Evolutionary conservation across 2,888 invertebrate genomes (phyloP).

Genomic region (Drosophila neonasuta): DNA sequence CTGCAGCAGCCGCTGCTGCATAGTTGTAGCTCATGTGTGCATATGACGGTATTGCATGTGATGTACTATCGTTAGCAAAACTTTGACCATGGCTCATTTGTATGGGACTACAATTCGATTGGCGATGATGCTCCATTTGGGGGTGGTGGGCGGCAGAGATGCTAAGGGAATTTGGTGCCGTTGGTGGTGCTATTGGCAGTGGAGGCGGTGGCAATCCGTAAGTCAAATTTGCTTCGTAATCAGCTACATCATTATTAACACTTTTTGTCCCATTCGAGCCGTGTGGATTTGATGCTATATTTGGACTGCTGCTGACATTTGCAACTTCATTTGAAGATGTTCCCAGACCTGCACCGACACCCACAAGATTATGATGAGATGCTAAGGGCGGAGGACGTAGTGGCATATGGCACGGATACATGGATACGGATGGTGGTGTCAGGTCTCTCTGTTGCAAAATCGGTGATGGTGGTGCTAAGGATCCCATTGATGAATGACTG

Average conservation of each 20-base stretch:
- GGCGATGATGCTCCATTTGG: conserved; percentile 80
- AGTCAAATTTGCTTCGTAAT: conserved; percentile 71
- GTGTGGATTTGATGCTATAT: conserved; percentile 33
- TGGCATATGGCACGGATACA: conserved; percentile 82
- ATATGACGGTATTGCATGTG: conserved; percentile 59
- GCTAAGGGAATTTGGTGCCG: conserved; percentile 33
- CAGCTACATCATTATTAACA: conserved; percentile 33
- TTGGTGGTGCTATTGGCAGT: conserved; percentile 63
- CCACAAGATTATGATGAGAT: conserved; percentile 59
- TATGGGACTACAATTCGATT: conserved; percentile 86
- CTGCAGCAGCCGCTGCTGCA: conserved; percentile 70
- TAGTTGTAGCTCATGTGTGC: conserved; percentile 78
- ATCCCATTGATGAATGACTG: conserved; percentile 78
- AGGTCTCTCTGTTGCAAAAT: conserved; percentile 80
- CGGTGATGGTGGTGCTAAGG: conserved; percentile 77
- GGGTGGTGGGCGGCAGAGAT: conserved; percentile 36
- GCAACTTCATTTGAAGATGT: conserved; percentile 28
- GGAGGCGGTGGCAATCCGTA: conserved; percentile 75
- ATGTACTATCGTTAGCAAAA: conserved; percentile 49
- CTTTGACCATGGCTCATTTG: conserved; percentile 79
- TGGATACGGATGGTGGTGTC: conserved; percentile 80
- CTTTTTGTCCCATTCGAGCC: conserved; percentile 7
- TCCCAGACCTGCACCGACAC: conserved; percentile 33
- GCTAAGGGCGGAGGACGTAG: conserved; percentile 75
- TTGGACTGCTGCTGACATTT: conserved; percentile 27